Conservation (phyloP, 2,888 invertebrate genomes). For the Andrena fulva region DNA sequence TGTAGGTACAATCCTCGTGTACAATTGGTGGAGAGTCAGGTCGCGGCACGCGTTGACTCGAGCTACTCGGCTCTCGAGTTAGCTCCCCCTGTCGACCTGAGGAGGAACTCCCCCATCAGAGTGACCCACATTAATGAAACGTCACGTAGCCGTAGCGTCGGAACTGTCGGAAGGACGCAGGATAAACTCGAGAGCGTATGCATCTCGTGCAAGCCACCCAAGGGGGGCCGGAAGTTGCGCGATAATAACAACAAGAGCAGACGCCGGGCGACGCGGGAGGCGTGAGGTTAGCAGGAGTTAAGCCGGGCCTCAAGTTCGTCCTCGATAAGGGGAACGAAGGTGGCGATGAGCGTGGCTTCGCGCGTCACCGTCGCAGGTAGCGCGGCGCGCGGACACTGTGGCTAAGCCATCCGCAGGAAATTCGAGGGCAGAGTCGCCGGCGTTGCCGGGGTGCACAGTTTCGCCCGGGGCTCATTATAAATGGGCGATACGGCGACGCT, state of each 20-base stretch:
- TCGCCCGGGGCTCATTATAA: conserved; percentile 62
- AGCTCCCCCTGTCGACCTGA: neutral
- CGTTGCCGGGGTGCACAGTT: conserved; percentile 6
- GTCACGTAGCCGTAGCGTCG: neutral
- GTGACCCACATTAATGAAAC: neutral
- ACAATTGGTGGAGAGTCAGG: no score
- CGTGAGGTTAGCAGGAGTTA: neutral
- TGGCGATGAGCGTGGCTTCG: neutral
- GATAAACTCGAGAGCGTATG: conserved; percentile 4
- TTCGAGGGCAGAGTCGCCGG: neutral
- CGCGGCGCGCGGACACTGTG: neutral
- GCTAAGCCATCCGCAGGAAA: neutral
- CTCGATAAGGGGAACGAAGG: conserved; percentile 12
- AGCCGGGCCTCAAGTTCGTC: conserved; percentile 4
- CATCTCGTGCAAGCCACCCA: neutral
- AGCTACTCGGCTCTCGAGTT: neutral
- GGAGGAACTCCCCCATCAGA: neutral
- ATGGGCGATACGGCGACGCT: conserved; percentile 63
- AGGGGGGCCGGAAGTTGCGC: neutral
- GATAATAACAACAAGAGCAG: conserved; percentile 7
- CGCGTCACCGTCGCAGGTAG: neutral
- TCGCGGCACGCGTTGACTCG: no score
- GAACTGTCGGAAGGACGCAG: neutral
- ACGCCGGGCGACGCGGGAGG: neutral
- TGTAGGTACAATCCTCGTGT: no score